A percentile compares a stretch with the other conserved stretches of the same genome.
phyloP scores from a whole-genome alignment of 2,113 vertebrate species.

The Spea multiplicata region DNA sequence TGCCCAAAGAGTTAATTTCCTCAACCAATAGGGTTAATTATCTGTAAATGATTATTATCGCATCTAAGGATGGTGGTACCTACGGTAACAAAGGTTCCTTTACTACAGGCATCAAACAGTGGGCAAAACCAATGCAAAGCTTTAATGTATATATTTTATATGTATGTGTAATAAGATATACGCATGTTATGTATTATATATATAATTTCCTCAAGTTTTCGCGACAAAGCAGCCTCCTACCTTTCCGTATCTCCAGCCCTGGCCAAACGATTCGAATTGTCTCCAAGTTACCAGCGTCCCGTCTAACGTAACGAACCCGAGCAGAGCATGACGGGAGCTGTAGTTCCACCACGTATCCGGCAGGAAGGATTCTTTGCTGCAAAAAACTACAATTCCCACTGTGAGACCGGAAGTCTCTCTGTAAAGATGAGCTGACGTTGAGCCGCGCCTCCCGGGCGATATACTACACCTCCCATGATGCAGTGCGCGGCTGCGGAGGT shows the following conservation, averaged over 20 bases:
- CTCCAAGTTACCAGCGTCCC: conserved; percentile 7
- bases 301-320: conserved; percentile 1
- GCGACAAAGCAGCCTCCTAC: not conserved
- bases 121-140: too few relatives aligned
- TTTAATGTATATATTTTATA: too few relatives aligned
- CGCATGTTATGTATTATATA: too few relatives aligned
- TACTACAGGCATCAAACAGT: too few relatives aligned
- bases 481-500: conserved; percentile 32
- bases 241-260: not conserved
- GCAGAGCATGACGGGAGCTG: conserved; percentile 57
- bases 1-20: too few relatives aligned
- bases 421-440: accelerated
- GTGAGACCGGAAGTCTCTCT: not conserved
- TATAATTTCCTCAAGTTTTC: too few relatives aligned
- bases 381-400: conserved; percentile 53
- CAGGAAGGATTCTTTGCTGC: accelerated
- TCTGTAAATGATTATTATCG: too few relatives aligned
- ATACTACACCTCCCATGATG: conserved; percentile 36
- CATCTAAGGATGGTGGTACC: too few relatives aligned
- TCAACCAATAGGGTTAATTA: too few relatives aligned
- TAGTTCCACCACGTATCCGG: not conserved
- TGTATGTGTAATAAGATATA: too few relatives aligned
- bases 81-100: too few relatives aligned
- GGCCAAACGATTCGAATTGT: conserved; percentile 3
- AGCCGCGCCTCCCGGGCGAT: too few relatives aligned